phyloP scores from a whole-genome alignment of 2,113 vertebrate genomes.

The Campylomormyrus tamandua region DNA sequence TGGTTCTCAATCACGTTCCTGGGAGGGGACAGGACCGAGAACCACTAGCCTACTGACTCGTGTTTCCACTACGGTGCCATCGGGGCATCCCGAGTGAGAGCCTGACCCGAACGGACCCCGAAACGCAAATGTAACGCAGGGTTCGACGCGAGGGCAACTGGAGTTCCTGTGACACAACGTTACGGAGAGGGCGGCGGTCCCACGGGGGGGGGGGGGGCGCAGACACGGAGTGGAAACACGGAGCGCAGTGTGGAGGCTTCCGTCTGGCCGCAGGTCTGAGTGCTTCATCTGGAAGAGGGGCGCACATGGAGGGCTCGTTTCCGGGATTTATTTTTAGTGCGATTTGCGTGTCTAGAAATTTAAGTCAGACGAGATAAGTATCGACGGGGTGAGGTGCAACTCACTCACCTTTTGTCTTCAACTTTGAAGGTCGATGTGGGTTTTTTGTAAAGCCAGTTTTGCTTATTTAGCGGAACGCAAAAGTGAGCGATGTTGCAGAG shows the following conservation, averaged over 20 bases:
- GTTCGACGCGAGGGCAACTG: not conserved
- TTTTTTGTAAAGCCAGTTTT: constrained; percentile 62
- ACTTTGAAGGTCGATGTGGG: constrained; percentile 57
- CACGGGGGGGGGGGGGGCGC: not conserved
- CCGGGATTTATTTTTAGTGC: constrained; percentile 44
- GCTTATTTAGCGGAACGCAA: constrained; percentile 63
- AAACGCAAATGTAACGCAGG: not conserved
- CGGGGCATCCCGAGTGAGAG: not conserved
- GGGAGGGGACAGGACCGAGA: too few relatives aligned
- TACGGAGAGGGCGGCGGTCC: not conserved
- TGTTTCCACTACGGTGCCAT: not conserved
- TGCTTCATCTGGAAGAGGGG: constrained; percentile 42
- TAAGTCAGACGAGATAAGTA: constrained; percentile 54
- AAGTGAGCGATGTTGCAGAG: constrained; percentile 39
- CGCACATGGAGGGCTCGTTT: constrained; percentile 36
- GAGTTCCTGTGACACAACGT: not conserved
- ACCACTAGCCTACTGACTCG: not conserved
- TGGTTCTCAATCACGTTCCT: too few relatives aligned
- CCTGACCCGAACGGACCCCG: not conserved
- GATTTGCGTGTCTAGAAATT: constrained; percentile 40
- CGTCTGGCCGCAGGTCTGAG: constrained; percentile 56
- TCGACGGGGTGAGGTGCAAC: constrained; percentile 45
- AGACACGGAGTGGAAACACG: not conserved
- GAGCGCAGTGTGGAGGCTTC: constrained; percentile 37
- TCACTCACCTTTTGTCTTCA: constrained; percentile 40